Evolutionary conservation across 2,888 invertebrate genomes (phyloP), one percentile per base, ranked within the genome.

Genomic region (Drosophila vallismaia): DNA sequence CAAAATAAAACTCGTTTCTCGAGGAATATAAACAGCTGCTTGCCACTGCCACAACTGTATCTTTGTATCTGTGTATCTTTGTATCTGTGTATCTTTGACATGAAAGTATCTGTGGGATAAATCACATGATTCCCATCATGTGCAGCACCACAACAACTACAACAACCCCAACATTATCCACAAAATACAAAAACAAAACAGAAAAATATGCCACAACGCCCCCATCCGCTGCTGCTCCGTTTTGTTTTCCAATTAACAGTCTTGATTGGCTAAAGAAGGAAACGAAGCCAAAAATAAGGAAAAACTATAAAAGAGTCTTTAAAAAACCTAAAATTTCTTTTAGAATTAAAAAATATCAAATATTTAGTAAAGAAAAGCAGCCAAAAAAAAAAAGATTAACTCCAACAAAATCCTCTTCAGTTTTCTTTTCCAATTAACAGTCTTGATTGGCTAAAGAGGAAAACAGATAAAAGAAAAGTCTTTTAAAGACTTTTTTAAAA

Each of bases 51-150:
- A 48, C 77, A 42, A 42, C 40, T 42, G 55, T 36, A 44, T 8
- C 19, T 19, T 28, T 33, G 46, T 53, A 38, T 45, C 33, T 36
- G 14, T 36, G 24, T 26, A 45, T 33, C 28, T 26, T 1, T 14
- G 44, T 42, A 46, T 26, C 49, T 42, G 49, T 38, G 14, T 28
- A 28, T 5, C 28, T 4, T 6, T 28, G 4, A 0, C 28, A 28
- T 28, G 28, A 28, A 28, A 28, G 50, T 56, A 50, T 60, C 54
- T 45, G 26, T 44, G 45, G 28, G 49, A 46, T 77, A 76, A 86
- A 72, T 83, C 84, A 86, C 84, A 83, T 83, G 82, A 80, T 68
- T 72, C 66, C 53, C 86, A 80, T 82, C 82, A 86, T 82, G 80
- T 77, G 75, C 71, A 74, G 51, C 54, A 40, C 40, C 62, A 29